phyloP scores from a whole-genome alignment of 2,113 vertebrate species.

The Diadophis punctatus region DNA sequence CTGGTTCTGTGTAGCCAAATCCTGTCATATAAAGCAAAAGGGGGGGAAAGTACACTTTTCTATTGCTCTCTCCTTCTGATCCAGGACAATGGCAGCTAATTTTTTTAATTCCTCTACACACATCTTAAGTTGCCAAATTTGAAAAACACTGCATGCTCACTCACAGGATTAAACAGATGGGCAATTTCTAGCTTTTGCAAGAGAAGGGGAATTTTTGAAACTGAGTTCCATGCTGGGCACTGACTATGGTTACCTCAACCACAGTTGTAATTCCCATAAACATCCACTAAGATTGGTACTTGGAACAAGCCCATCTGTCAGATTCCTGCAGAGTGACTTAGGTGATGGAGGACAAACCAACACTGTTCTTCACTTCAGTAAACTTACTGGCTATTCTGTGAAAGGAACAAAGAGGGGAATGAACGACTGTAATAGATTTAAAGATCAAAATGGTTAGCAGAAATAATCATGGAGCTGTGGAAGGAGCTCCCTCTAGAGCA shows the following conservation, averaged over 20 bases:
- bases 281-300: background rate
- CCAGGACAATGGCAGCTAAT: background rate
- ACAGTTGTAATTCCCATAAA: background rate
- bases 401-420: background rate
- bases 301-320: background rate
- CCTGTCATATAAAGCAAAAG: background rate
- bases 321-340: background rate
- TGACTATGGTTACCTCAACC: background rate
- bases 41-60: background rate
- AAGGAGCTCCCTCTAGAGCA: background rate
- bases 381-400: background rate
- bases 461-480: background rate
- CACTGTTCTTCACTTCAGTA: background rate
- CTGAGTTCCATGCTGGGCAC: background rate
- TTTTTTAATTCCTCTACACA: background rate
- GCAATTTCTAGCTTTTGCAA: background rate
- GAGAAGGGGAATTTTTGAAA: background rate
- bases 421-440: background rate
- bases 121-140: background rate
- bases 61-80: background rate
- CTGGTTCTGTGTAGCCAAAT: background rate
- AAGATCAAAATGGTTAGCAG: background rate
- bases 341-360: background rate
- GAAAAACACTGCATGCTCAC: background rate
- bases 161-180: background rate